Evolutionary conservation across 2,888 invertebrate genomes (phyloP), one percentile per base, ranked within the genome.

Genomic region (Drosophila differens): DNA sequence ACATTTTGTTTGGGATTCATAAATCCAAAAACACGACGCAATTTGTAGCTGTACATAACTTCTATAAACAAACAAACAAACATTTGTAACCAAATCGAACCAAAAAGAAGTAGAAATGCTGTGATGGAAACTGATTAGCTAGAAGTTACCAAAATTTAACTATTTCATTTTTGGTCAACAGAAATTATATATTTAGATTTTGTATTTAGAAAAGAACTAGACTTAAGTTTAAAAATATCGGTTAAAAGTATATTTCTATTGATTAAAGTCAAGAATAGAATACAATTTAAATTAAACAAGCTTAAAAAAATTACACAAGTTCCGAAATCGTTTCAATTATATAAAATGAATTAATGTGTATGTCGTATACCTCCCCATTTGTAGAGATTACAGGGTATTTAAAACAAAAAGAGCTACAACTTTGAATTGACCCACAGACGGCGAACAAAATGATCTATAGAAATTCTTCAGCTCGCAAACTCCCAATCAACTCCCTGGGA

Each of bases 381-480:
- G 9, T 2, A 30, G 30, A 6, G 6, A 0, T 0, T 35, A 37
- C 35, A 44, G 71, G 25, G 71, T 47, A 58, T 37, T 25, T n/a
- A 1, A 19, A 61, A 37, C 9, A 19, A 51, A 22, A 51, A 33
- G 51, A 61, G 39, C 54, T 64, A 67, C 54, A 83, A 70, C 47
- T 68, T 49, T 19, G 44, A 39, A 78, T 76, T 81, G 83, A 81
- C 76, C 89, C 73, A 54, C 57, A 74, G 82, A 74, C 72, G 70
- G 64, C 70, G 33, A 5, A 74, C 79, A 81, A 83, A 86, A 65
- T 84, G 87, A 84, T 84, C 84, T 89, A 86, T 86, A 70, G 87
- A 83, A 83, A 83, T 74, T 70, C 69, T 66, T 62, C 60, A 72
- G 39, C 47, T 65, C 60, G 61, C 44, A 64, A 74, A 60, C 61